Evolutionary conservation across 2,797 vertebrate genomes (phyloP), one percentile per base, ranked within the genome.

Genomic region (Darevskia nairensis): DNA sequence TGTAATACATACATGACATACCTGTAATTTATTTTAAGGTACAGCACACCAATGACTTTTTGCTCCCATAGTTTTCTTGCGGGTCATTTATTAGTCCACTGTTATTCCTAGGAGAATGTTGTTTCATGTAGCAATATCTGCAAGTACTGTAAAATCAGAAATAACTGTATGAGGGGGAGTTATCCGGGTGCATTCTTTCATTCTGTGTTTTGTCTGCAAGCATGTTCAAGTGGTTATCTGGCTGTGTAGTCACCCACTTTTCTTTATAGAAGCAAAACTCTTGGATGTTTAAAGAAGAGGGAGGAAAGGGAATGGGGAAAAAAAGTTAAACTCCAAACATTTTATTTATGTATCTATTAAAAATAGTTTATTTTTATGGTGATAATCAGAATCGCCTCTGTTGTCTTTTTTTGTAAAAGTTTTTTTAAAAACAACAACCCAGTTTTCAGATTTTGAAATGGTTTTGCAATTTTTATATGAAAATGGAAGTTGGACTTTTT

Each of bases 301-400:
- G 71, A 61, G 86, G 69, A 9, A 27, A 35, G 55, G 6, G 4
- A 89, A 68, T 78, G 50, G 50, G 69, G n/a, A n/a, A 9, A 81
- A 66, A 78, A 80, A 92, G 88, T 39, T 93, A 81, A 93, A 94
- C 90, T 88, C 91, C 90, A 92, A 96, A 92, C 93, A 41, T 90
- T 92, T 95, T 97, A 97, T 97, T 97, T 97, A 96, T 97, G 46
- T 95, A 86, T 93, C 91, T 96, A 96, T 96, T 97, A 97, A 97
- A 74, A 97, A 94, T 95, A 95, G 94, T 95, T 95, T 96, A 96
- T 96, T 97, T 96, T 97, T 96, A 94, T 95, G 94, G 93, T 90
- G 96, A 88, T 93, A 82, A 76, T 90, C 95, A 93, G 93, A 89
- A 88, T 44, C 7, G 50, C 93, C 81, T 93, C 91, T 50, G 13